Evolutionary conservation across 2,113 vertebrate species (phyloP).

Genomic region (Platysternon megacephalum): DNA sequence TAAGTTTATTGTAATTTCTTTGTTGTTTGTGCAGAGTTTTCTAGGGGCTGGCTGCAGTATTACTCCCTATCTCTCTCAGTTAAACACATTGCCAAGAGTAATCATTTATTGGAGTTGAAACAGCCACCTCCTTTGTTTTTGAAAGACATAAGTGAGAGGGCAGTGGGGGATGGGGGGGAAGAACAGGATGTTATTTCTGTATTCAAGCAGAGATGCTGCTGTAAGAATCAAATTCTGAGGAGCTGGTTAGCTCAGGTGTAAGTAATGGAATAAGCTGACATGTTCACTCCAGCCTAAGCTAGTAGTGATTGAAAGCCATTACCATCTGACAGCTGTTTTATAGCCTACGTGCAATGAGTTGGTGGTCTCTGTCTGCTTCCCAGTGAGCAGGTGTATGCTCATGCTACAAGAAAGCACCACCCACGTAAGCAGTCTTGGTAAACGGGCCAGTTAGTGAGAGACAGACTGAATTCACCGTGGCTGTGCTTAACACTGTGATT

Average conservation of each 20-base stretch:
- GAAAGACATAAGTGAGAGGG: background rate
- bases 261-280: rapidly evolving
- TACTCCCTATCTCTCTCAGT: background rate
- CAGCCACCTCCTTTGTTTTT: rapidly evolving
- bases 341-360: rapidly evolving
- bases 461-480: background rate
- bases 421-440: background rate
- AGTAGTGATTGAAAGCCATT: background rate
- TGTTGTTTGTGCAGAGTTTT: background rate
- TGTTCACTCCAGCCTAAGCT: rapidly evolving
- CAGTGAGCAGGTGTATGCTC: rapidly evolving
- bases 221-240: background rate
- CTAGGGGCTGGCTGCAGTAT: rapidly evolving
- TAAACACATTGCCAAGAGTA: rapidly evolving
- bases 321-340: rapidly evolving
- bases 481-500: background rate
- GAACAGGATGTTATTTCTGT: rapidly evolving
- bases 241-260: rapidly evolving
- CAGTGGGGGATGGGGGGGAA: too few relatives aligned
- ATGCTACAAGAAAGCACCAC: rapidly evolving
- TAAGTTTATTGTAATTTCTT: background rate
- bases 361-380: background rate
- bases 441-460: background rate
- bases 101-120: rapidly evolving
- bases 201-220: rapidly evolving